Evolutionary conservation across 2,888 invertebrate species (phyloP).

Genomic region (Morpho achilles): DNA sequence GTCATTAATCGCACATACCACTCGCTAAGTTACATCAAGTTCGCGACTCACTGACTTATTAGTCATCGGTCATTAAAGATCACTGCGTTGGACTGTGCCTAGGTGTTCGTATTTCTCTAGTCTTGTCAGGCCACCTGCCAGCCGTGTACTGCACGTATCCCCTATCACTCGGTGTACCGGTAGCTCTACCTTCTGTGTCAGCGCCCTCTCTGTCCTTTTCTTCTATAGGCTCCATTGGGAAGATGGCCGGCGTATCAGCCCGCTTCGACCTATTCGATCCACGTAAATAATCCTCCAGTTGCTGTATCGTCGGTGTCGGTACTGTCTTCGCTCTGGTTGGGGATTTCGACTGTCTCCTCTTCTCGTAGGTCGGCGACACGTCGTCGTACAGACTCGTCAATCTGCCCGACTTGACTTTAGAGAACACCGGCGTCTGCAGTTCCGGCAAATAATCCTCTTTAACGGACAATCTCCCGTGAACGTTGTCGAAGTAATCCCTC

Average conservation of each 20-base stretch:
- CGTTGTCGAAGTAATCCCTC: conserved; percentile 59
- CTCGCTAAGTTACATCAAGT: conserved; percentile 26
- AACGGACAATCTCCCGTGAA: conserved; percentile 55
- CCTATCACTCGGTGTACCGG: conserved; percentile 85
- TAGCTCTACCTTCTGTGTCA: conserved; percentile 65
- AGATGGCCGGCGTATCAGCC: conserved; percentile 63
- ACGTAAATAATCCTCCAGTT: conserved; percentile 69
- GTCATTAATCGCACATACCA: conserved; percentile 21
- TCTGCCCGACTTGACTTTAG: conserved; percentile 64
- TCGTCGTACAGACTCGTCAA: conserved; percentile 61
- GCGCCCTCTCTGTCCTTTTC: conserved; percentile 60
- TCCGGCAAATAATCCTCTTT: conserved; percentile 70
- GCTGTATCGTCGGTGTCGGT: conserved; percentile 67
- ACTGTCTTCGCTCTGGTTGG: conserved; percentile 61
- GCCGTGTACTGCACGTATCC: conserved; percentile 87
- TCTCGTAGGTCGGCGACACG: conserved; percentile 56
- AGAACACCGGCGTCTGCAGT: conserved; percentile 68
- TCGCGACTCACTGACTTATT: conserved; percentile 19
- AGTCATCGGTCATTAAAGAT: conserved; percentile 20
- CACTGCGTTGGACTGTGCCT: conserved; percentile 72
- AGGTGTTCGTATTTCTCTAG: conserved; percentile 76
- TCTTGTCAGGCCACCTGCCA: conserved; percentile 81
- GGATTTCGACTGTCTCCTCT: conserved; percentile 51
- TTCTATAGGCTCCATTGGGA: conserved; percentile 77
- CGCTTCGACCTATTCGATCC: conserved; percentile 47